A percentile compares a stretch with the other conserved stretches of the same genome.
phyloP scores from a whole-genome alignment of 92 coral and sea anemone species.

The Anthopleura xanthogrammica region DNA sequence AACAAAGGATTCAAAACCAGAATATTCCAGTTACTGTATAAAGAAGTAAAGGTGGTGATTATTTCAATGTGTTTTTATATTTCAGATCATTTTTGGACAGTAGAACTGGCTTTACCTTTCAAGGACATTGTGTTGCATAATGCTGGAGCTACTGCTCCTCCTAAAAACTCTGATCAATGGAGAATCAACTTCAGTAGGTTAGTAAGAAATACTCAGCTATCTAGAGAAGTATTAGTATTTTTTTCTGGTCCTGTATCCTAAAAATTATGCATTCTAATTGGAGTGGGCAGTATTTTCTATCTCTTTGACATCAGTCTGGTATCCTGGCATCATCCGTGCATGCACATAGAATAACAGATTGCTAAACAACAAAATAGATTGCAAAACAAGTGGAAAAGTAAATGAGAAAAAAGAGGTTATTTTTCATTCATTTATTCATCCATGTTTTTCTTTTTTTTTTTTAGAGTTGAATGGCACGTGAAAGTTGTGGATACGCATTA shows the following conservation, averaged over 20 bases:
- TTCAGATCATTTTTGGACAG: constrained; percentile 73
- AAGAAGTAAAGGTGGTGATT: background rate
- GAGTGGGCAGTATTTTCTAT: no score
- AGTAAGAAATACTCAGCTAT: background rate
- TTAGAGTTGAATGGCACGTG: constrained; percentile 87
- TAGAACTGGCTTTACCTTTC: constrained; percentile 83
- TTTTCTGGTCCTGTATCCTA: no score
- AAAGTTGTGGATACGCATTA: constrained; percentile 67
- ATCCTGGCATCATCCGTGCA: no score
- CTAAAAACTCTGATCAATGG: constrained; percentile 74
- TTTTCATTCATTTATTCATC: no score
- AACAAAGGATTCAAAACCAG: no score
- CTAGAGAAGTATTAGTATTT: background rate
- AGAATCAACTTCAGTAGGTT: constrained; percentile 88
- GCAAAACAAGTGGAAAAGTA: no score
- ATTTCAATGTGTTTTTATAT: background rate
- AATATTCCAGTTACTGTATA: no score
- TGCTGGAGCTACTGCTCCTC: constrained; percentile 71
- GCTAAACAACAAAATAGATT: no score
- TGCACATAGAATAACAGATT: no score
- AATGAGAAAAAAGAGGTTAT: no score
- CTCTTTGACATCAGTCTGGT: no score
- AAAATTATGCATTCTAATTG: no score
- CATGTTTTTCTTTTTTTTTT: background rate
- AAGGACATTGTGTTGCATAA: constrained; percentile 58